A percentile compares a stretch with the other conserved stretches of the same genome.
Evolutionary conservation across 1,140 invertebrate genomes (phyloP).

Genomic region (Marisa cornuarietis): DNA sequence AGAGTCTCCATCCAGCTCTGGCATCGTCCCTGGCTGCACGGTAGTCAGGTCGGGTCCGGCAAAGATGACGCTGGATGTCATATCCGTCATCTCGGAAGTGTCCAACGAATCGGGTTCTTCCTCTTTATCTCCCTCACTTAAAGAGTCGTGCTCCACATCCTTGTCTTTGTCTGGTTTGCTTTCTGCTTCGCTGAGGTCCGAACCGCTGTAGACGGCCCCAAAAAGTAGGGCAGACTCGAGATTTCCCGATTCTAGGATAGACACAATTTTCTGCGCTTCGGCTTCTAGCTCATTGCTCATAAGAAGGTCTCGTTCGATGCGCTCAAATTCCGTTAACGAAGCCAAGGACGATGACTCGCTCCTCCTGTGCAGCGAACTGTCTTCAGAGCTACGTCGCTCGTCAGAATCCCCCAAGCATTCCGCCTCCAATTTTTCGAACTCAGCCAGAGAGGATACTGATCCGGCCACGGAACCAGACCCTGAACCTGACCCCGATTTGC

Average conservation of each 20-base stretch:
- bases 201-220: conserved; percentile 27
- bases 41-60: conserved; percentile 26
- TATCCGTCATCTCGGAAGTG: conserved; percentile 57
- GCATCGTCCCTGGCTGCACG: conserved; percentile 22
- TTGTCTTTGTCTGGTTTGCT: conserved; percentile 59
- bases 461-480: conserved; percentile 63
- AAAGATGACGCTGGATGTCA: conserved; percentile 58
- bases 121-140: conserved; percentile 54
- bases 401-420: conserved; percentile 41
- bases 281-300: conserved; percentile 57
- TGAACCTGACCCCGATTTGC: conserved; percentile 26
- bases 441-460: conserved; percentile 66
- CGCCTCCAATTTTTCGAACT: conserved; percentile 61
- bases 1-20: conserved; percentile 70
- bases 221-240: conserved; percentile 57
- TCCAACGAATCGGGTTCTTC: conserved; percentile 56
- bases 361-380: conserved; percentile 45
- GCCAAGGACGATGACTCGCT: conserved; percentile 65
- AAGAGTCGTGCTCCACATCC: conserved; percentile 62
- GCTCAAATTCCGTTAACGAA: conserved; percentile 63
- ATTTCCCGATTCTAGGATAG: conserved; percentile 83
- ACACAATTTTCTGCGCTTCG: conserved; percentile 68
- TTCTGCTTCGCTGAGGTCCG: conserved; percentile 26
- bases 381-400: conserved; percentile 49
- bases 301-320: conserved; percentile 56